Base-by-base conservation (phyloP, 2,113 vertebrate genomes). In the Acanthisitta chloris region DNA sequence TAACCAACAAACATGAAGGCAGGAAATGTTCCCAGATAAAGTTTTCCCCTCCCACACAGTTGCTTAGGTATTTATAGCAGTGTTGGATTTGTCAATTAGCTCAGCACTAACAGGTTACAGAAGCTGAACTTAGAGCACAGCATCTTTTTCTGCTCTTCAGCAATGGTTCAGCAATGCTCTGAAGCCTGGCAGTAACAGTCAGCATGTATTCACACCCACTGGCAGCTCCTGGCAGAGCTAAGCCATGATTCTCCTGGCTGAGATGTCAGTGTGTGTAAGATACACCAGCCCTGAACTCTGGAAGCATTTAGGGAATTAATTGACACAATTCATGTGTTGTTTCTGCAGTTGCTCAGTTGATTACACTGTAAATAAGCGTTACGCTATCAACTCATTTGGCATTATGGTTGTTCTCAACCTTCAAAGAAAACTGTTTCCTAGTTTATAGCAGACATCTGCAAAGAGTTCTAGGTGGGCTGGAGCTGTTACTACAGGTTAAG, bases 21-120 rank as follows among this genome's bases (percentile, higher is more conserved):
- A 97, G 90, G 95, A 97, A 86, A 88, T 82, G 91, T 90, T 95
- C 96, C 92, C 92, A 92, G 94, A 96, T 91, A 95, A 92, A 94
- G 70, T 76, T 84, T 89, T 78, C 59, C 92, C 95, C 95, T 95
- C 95, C 95, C 95, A 90, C 90, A 34, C 4, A 10, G 42, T 61
- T 89, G 69, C 88, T 92, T 59, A 81, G 62, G 2, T 67, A 57
- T 10, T 86, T 79, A 45, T 55, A 52, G 38, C 26, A 33, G 48
- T 6, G 34, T 36, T 77, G 80, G 10, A 11, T 20, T 51, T 45
- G 33, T 54, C 74, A 80, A 7, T 33, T 70, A 85, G 38, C 58
- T 91, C 66, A 54, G 78, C 14, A 45, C 36, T 79, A 57, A 19
- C 25, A 72, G 14, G 26, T 23, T 61, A 38, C 9, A 67, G n/a